Percentiles rank a stretch among this genome's conserved stretches.
phyloP scores from a whole-genome alignment of 2,113 vertebrate species.

The Bostrychus sinensis region DNA sequence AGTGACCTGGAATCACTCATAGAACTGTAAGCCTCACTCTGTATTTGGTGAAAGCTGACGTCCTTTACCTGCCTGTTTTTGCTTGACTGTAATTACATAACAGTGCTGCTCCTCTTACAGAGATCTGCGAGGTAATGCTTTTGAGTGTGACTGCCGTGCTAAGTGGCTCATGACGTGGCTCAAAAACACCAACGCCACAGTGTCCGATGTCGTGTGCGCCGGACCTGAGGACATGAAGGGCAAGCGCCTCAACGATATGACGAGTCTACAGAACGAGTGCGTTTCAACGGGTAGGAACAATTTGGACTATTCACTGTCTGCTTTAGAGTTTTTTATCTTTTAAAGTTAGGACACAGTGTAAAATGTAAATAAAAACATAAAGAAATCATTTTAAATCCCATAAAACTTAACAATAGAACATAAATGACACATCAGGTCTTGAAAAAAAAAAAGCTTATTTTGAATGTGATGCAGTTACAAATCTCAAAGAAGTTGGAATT shows the following conservation, averaged over 20 bases:
- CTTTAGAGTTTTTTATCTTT: no score
- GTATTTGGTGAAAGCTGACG: background rate
- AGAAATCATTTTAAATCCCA: no score
- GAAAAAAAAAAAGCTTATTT: no score
- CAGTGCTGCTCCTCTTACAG: constrained; percentile 67
- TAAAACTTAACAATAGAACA: no score
- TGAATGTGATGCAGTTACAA: no score
- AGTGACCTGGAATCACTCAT: constrained; percentile 93
- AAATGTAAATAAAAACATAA: no score
- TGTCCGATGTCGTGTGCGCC: constrained; percentile 91
- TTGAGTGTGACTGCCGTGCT: constrained; percentile 96
- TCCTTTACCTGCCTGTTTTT: background rate
- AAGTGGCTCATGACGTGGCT: constrained; percentile 98
- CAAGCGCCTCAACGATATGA: constrained; percentile 92
- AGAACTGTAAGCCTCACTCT: constrained; percentile 88
- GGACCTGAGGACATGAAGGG: constrained; percentile 93
- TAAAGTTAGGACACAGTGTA: no score
- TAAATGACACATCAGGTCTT: no score
- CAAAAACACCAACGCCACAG: constrained; percentile 96
- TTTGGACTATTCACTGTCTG: no score
- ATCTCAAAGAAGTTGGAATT: no score
- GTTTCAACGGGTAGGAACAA: constrained; percentile 87
- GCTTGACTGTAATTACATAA: constrained; percentile 6
- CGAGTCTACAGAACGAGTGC: constrained; percentile 91
- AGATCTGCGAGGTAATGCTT: constrained; percentile 95